Evolutionary conservation across 2,113 vertebrate genomes (phyloP), one percentile per base, ranked within the genome.

Genomic region (Atlantisia rogersi): DNA sequence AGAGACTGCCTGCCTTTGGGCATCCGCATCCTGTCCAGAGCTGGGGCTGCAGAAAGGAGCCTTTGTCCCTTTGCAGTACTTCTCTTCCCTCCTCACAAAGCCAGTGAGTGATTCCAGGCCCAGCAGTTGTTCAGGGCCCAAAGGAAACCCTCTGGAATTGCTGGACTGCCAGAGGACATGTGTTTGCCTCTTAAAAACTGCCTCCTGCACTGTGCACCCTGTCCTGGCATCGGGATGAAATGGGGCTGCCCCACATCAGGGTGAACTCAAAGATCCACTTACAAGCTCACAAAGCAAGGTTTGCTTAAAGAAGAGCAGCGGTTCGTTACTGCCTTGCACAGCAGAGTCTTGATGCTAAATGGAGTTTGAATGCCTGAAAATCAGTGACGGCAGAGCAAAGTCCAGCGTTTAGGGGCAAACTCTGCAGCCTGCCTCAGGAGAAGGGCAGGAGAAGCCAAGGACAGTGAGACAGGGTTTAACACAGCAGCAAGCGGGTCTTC

Each of bases 131-230:
- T 26, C 11, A 19, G 32, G 24, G 18, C 48, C 28, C 46, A 18
- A 25, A 78, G 48, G 11, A 69, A 87, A 50, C 31, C 42, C 60
- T 58, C 9, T 35, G 12, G 63, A 68, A 32, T 28, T 29, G 28
- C n/a, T 0, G 0, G 18, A 25, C 22, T 65, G 59, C 64, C 22
- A 31, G 69, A 52, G 39, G 58, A 62, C 18, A 19, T 1, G 2
- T 2, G 5, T 29, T 29, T 53, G 28, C 21, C 28, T 80, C 15
- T 35, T 58, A 37, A 53, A 81, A 50, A 2, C 52, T 35, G 17
- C 28, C 10, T 40, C 15, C 46, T 28, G 9, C 65, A 25, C 21
- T 11, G 52, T 6, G 19, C 68, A 12, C 25, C 9, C 32, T 11
- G 6, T 26, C 22, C 63, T 21, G 15, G 15, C 46, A 77, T 15